Conservation (phyloP, 37 sponge, comb jelly and placozoan species). For the Chondrilla cf. caribensis region DNA sequence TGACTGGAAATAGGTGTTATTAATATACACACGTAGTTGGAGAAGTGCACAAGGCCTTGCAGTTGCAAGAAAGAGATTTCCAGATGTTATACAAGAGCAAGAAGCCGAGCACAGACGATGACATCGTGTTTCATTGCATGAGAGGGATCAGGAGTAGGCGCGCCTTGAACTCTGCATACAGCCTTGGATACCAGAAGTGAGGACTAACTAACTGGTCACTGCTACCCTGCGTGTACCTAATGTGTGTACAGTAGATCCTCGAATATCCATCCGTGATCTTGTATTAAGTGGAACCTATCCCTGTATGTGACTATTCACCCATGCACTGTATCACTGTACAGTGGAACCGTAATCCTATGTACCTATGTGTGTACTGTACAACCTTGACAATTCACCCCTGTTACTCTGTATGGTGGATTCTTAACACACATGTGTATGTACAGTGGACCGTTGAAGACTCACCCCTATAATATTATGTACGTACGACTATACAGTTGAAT, state of each 20-base stretch:
- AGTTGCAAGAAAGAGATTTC: conserved; percentile 47
- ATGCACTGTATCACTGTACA: neutral
- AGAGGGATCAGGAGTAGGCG: conserved; percentile 65
- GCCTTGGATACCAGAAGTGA: conserved; percentile 76
- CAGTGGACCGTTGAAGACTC: no score
- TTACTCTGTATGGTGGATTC: no score
- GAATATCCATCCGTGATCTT: no score
- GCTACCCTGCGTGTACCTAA: no score
- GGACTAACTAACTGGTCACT: neutral
- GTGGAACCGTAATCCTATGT: neutral
- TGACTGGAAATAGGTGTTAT: no score
- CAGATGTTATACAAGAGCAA: conserved; percentile 34
- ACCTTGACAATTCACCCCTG: no score
- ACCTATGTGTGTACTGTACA: no score
- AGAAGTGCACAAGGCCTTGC: conserved; percentile 63
- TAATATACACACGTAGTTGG: conserved; percentile 37
- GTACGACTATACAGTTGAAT: no score
- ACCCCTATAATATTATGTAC: no score
- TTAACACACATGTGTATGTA: no score
- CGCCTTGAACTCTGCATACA: conserved; percentile 61
- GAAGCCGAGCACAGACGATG: conserved; percentile 50
- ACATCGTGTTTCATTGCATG: conserved; percentile 77
- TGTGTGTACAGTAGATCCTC: no score
- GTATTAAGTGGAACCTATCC: no score
- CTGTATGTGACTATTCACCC: neutral